Conservation (phyloP, 2,888 invertebrate genomes). For the Alsophila aescularia region DNA sequence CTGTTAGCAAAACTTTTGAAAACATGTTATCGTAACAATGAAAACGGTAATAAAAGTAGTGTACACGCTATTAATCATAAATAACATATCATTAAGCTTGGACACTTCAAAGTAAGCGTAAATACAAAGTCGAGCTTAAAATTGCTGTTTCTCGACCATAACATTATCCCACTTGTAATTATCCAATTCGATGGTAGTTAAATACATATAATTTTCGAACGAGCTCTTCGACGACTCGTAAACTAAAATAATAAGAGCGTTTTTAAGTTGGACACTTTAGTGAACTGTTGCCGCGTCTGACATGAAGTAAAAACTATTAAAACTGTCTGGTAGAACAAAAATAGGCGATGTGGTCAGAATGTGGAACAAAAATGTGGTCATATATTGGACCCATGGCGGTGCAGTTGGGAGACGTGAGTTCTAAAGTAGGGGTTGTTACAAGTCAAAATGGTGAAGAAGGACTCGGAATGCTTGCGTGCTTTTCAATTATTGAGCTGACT, state of each 20-base stretch:
- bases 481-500: constrained; percentile 8
- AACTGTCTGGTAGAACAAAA: constrained; percentile 39
- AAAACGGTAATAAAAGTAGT: constrained; percentile 17
- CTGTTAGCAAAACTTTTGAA: too few species aligned
- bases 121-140: constrained; percentile 53
- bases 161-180: constrained; percentile 68
- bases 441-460: not conserved
- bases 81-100: constrained; percentile 40
- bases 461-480: not conserved
- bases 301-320: constrained; percentile 48
- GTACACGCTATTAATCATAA: constrained; percentile 29
- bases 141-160: constrained; percentile 60
- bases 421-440: constrained; percentile 30
- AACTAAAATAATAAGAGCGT: constrained; percentile 64
- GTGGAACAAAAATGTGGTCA: constrained; percentile 44
- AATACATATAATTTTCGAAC: constrained; percentile 71
- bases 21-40: constrained; percentile 4
- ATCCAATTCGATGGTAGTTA: constrained; percentile 71
- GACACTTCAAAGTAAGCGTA: constrained; percentile 54
- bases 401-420: constrained; percentile 28
- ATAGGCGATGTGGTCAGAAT: constrained; percentile 44
- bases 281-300: constrained; percentile 42
- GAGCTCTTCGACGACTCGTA: constrained; percentile 55
- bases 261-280: constrained; percentile 61
- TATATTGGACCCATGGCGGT: constrained; percentile 40